These are phyloP conservation scores for Polydrusus cervinus DNA, from an alignment of 2,888 invertebrate species.

Conservation along the genomic window DNA sequence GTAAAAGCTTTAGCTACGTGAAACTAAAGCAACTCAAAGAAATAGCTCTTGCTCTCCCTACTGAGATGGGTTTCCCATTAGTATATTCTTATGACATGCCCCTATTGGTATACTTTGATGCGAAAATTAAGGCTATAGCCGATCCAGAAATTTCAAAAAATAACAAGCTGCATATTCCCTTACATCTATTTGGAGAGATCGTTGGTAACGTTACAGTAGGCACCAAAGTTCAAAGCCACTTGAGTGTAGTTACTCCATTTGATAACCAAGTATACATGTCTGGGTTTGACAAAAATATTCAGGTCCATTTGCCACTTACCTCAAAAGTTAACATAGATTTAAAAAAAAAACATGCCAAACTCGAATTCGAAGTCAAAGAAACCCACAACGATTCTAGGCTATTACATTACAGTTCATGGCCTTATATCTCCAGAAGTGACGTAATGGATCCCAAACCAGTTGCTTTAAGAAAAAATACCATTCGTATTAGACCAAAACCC, in stretches of 20 bases:
- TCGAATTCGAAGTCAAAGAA: slow-evolving; percentile 73
- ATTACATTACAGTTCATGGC: slow-evolving; percentile 77
- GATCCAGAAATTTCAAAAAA: slow-evolving; percentile 66
- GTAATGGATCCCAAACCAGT: slow-evolving; percentile 74
- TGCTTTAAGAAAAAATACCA: slow-evolving; percentile 71
- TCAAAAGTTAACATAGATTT: slow-evolving; percentile 69
- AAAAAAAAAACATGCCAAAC: slow-evolving; percentile 71
- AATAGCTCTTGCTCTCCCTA: slow-evolving; percentile 79
- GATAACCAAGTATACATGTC: slow-evolving; percentile 75
- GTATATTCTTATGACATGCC: slow-evolving; percentile 77
- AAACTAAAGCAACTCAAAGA: slow-evolving; percentile 76
- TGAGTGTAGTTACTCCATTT: slow-evolving; percentile 79
- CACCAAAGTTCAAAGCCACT: slow-evolving; percentile 75
- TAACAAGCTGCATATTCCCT: slow-evolving; percentile 63
- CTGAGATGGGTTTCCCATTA: slow-evolving; percentile 81
- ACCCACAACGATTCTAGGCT: slow-evolving; percentile 73
- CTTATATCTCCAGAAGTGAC: slow-evolving; percentile 78
- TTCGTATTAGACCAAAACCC: slow-evolving; percentile 68
- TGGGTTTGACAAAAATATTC: slow-evolving; percentile 77
- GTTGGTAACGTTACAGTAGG: slow-evolving; percentile 74
- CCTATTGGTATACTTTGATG: slow-evolving; percentile 73
- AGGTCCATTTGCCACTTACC: slow-evolving; percentile 75
- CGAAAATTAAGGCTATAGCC: slow-evolving; percentile 71
- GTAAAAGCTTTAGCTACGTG: slow-evolving; percentile 75
- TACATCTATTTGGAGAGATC: slow-evolving; percentile 70